These are phyloP conservation scores for Gobio gobio DNA, from an alignment of 2,113 vertebrate genomes.

Conservation along the genomic window DNA sequence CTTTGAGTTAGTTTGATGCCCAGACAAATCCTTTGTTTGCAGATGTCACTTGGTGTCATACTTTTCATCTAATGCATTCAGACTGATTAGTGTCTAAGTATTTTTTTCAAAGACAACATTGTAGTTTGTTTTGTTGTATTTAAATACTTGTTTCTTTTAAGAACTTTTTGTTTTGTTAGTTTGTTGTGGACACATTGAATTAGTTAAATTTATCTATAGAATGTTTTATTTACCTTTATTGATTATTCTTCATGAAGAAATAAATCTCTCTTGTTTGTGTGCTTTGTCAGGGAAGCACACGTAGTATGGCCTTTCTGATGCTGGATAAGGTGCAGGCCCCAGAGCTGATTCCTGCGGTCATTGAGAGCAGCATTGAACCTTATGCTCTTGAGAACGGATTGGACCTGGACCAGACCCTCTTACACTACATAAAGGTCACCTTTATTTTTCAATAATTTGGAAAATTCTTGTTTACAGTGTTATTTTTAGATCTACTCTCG, in stretches of 20 bases:
- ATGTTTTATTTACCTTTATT: not conserved
- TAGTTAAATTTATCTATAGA: not conserved
- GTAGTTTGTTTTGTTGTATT: no score
- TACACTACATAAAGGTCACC: slow-evolving; percentile 92
- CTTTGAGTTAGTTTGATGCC: no score
- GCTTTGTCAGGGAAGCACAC: slow-evolving; percentile 79
- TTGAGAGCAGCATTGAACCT: slow-evolving; percentile 84
- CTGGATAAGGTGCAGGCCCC: slow-evolving; percentile 92
- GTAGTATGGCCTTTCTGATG: slow-evolving; percentile 91
- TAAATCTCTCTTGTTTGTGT: slow-evolving; percentile 16
- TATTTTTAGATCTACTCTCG: not conserved
- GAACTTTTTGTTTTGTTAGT: not conserved
- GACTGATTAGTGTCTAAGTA: no score
- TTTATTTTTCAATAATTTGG: not conserved
- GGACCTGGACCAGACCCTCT: slow-evolving; percentile 85
- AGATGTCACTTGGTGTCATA: no score
- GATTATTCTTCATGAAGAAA: not conserved
- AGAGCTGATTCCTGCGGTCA: slow-evolving; percentile 83
- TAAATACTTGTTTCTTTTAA: no score
- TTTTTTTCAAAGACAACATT: not conserved
- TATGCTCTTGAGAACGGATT: slow-evolving; percentile 85
- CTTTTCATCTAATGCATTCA: no score
- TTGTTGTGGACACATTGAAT: not conserved
- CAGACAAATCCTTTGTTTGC: no score
- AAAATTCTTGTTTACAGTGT: not conserved